Conservation (phyloP, 2,888 invertebrate species). For the Drosophila neoperkinsi region DNA sequence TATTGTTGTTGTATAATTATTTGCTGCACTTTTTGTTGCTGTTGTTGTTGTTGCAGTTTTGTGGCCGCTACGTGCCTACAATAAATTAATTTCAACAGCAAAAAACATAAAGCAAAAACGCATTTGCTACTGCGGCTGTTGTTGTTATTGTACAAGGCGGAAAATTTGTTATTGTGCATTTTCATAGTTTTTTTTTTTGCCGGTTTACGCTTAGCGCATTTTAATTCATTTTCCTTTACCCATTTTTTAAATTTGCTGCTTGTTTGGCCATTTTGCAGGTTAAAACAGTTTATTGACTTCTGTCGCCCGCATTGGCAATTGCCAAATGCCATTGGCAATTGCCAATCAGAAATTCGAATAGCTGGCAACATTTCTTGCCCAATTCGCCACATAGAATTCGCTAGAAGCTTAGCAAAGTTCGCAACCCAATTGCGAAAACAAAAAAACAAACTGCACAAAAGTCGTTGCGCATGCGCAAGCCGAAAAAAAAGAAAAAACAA, state of each 20-base stretch:
- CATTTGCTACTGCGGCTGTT: constrained; percentile 44
- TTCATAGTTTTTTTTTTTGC: constrained; percentile 38
- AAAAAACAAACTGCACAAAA: constrained; percentile 18
- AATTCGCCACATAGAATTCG: constrained; percentile 54
- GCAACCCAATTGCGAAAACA: constrained; percentile 52
- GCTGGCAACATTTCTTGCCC: constrained; percentile 31
- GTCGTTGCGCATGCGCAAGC: constrained; percentile 61
- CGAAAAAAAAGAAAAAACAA: constrained; percentile 7
- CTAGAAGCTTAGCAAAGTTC: constrained; percentile 68
- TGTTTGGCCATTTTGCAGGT: constrained; percentile 64
- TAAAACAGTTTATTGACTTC: constrained; percentile 79
- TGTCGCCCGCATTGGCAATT: constrained; percentile 43
- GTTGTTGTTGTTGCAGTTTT: constrained; percentile 37
- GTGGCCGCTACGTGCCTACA: constrained; percentile 66
- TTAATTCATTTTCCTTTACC: constrained; percentile 63
- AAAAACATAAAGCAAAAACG: constrained; percentile 40
- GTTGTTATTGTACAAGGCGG: constrained; percentile 49
- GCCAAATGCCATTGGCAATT: constrained; percentile 31
- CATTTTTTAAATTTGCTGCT: constrained; percentile 56
- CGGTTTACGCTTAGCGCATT: constrained; percentile 58
- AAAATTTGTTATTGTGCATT: constrained; percentile 64
- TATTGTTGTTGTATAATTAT: constrained; percentile 21
- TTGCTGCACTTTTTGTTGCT: constrained; percentile 41
- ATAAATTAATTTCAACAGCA: constrained; percentile 61
- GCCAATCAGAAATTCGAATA: constrained; percentile 2